Conservation (phyloP, 53 echinoderm and acorn worm species). For the Holothuria scabra region DNA sequence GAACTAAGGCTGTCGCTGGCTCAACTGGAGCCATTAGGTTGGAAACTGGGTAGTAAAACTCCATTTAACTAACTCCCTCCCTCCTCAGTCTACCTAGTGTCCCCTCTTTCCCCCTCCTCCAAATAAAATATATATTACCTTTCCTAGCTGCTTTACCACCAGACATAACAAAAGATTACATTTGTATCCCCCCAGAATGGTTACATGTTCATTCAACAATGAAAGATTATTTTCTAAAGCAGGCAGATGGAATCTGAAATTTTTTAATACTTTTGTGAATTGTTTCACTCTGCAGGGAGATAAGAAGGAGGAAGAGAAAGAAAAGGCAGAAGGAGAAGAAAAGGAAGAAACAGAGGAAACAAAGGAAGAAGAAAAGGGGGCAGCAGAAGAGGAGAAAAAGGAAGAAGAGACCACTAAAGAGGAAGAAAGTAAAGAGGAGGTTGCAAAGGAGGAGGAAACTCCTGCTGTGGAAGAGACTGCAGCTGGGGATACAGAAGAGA, state of each 20-base stretch:
- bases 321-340: background rate
- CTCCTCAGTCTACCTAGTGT: too few species aligned
- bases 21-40: too few species aligned
- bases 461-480: background rate
- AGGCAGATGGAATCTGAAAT: background rate
- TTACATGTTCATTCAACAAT: too few species aligned
- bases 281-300: background rate
- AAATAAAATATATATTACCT: too few species aligned
- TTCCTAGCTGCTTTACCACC: too few species aligned
- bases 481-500: background rate
- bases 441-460: conserved; percentile 33
- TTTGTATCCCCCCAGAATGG: too few species aligned
- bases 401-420: conserved; percentile 11
- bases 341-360: conserved; percentile 2
- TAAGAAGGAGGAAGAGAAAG: background rate
- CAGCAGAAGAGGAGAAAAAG: background rate
- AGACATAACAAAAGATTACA: too few species aligned
- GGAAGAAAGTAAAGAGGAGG: background rate
- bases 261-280: background rate
- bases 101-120: too few species aligned
- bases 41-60: too few species aligned
- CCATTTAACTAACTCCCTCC: too few species aligned
- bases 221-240: too few species aligned
- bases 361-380: conserved; percentile 38
- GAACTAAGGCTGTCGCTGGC: too few species aligned